Evolutionary conservation across 2,888 invertebrate genomes (phyloP).

Genomic region (Galerucella pusilla): DNA sequence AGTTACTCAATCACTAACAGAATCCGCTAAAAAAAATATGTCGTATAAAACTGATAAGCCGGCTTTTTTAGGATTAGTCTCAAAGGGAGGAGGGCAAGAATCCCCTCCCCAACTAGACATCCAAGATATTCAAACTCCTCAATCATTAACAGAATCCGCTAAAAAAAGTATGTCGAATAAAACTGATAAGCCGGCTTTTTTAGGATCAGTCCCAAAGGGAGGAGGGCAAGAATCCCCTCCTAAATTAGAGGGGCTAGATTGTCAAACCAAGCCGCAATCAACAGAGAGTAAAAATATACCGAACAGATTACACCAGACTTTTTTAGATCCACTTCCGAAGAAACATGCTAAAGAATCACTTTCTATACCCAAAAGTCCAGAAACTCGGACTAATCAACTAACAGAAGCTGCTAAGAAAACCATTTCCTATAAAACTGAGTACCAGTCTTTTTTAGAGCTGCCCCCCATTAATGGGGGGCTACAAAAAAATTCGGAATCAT

Average conservation of each 20-base stretch:
- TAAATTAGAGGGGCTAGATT: background rate
- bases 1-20: background rate
- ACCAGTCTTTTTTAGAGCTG: constrained; percentile 1
- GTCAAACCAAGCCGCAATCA: background rate
- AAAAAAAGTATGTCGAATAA: background rate
- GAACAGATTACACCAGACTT: background rate
- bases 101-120: background rate
- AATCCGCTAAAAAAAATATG: background rate
- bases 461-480: background rate
- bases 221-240: background rate
- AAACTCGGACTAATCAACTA: background rate
- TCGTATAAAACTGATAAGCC: background rate
- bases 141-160: background rate
- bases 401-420: background rate
- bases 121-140: background rate
- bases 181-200: background rate
- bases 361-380: background rate
- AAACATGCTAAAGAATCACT: background rate
- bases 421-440: background rate
- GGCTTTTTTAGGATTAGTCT: background rate
- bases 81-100: background rate
- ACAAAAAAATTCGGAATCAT: constrained; percentile 7
- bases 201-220: background rate
- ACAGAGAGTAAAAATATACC: background rate
- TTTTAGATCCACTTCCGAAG: background rate